Evolutionary conservation across 2,888 invertebrate species (phyloP).

Genomic region (Drosophila maculinotata): DNA sequence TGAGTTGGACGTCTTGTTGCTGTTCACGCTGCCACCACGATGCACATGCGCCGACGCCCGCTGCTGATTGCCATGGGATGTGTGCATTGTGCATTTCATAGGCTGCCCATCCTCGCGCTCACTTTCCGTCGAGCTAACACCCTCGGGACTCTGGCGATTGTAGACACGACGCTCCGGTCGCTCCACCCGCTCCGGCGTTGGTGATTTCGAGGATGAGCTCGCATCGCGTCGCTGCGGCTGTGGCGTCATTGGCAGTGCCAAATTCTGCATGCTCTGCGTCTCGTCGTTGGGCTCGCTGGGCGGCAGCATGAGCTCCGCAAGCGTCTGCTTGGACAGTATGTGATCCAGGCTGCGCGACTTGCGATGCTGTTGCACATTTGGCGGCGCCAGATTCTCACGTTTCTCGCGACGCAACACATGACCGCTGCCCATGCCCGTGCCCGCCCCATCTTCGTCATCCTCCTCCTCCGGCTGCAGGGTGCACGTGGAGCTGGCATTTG

Average conservation of each 20-base stretch:
- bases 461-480: constrained; percentile 77
- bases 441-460: constrained; percentile 1
- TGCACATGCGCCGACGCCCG: constrained; percentile 80
- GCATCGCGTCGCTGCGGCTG: constrained; percentile 63
- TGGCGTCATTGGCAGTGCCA: constrained; percentile 80
- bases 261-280: constrained; percentile 84
- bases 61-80: constrained; percentile 67
- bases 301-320: constrained; percentile 76
- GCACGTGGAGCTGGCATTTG: constrained; percentile 81
- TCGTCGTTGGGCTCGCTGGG: constrained; percentile 76
- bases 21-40: constrained; percentile 74
- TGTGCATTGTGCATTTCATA: background rate
- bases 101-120: constrained; percentile 81
- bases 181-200: constrained; percentile 75
- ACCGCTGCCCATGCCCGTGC: too few relatives aligned
- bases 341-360: constrained; percentile 89
- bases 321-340: constrained; percentile 86
- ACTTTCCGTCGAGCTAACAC: constrained; percentile 84
- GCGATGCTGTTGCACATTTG: constrained; percentile 83
- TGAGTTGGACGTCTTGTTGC: constrained; percentile 73
- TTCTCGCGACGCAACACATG: constrained; percentile 81
- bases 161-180: constrained; percentile 34
- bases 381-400: constrained; percentile 53
- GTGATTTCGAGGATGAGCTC: constrained; percentile 78
- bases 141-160: constrained; percentile 84